Percentiles rank a stretch among this genome's conserved stretches.
Evolutionary conservation across 2,113 vertebrate species (phyloP).

Genomic region (Vireo altiloquus): DNA sequence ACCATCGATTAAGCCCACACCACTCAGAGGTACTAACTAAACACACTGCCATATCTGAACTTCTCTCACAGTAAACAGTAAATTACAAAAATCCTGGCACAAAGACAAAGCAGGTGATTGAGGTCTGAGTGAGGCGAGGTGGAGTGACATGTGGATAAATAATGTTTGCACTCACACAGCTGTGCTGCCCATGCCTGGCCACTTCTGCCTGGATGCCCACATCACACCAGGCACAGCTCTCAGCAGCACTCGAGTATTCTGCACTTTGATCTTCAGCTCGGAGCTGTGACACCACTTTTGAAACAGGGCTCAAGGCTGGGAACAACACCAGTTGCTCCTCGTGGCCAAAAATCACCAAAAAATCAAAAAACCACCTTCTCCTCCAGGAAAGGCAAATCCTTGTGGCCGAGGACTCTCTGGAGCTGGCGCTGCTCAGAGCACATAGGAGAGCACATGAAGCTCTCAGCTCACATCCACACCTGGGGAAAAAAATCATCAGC

Average conservation of each 20-base stretch:
- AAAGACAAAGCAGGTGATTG: background rate
- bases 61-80: background rate
- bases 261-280: background rate
- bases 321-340: background rate
- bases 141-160: background rate
- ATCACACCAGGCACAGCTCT: background rate
- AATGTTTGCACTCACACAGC: background rate
- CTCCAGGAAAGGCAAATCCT: background rate
- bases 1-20: background rate
- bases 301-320: background rate
- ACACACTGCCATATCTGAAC: background rate
- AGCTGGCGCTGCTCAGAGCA: background rate
- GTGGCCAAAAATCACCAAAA: background rate
- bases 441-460: accelerated
- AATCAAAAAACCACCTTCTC: background rate
- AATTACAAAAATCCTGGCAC: background rate
- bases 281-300: background rate
- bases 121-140: background rate
- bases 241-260: background rate
- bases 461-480: background rate
- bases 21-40: background rate
- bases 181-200: background rate
- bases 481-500: background rate
- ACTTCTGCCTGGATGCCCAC: background rate
- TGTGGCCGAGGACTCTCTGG: background rate